Percentiles rank a stretch among this genome's conserved stretches.
Conservation (phyloP, 2,888 invertebrate species). For the Apodemia mormo region DNA sequence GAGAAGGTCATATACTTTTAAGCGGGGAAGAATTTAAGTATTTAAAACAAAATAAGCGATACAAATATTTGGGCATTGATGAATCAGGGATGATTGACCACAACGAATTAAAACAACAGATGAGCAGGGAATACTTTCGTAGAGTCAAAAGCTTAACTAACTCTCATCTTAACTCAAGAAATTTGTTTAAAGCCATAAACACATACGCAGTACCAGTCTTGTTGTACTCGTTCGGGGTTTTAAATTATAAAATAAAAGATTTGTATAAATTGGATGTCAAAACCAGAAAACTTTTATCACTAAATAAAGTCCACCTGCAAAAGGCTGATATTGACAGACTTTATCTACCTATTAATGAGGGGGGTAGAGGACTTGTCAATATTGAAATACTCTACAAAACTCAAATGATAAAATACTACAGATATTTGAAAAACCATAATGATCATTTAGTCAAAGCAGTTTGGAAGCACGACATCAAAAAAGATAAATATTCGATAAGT, state of each 20-base stretch:
- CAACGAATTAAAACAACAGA: not conserved
- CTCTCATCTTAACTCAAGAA: too few species aligned
- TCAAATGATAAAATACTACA: slow-evolving; percentile 30
- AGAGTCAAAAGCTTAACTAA: too few species aligned
- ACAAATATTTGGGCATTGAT: slow-evolving; percentile 31
- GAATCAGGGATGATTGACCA: slow-evolving; percentile 32
- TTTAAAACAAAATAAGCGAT: not conserved
- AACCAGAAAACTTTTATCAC: slow-evolving; percentile 31
- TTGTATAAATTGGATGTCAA: too few species aligned
- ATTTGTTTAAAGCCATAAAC: too few species aligned
- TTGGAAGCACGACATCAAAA: slow-evolving; percentile 26
- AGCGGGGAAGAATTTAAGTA: slow-evolving; percentile 27
- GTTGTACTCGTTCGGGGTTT: too few species aligned
- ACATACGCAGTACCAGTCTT: too few species aligned
- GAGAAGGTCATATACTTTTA: slow-evolving; percentile 17
- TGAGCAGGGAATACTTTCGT: too few species aligned
- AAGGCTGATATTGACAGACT: slow-evolving; percentile 34
- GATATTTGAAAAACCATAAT: slow-evolving; percentile 22
- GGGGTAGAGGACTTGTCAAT: slow-evolving; percentile 28
- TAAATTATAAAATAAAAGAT: too few species aligned
- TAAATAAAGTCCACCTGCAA: slow-evolving; percentile 33
- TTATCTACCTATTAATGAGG: slow-evolving; percentile 29
- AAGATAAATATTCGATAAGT: slow-evolving; percentile 30
- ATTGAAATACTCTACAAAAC: slow-evolving; percentile 27
- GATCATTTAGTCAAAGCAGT: slow-evolving; percentile 27